Percentiles rank a stretch among this genome's conserved stretches.
Evolutionary conservation across 1,140 invertebrate species (phyloP).

Genomic region (Gonioctena quinquepunctata): DNA sequence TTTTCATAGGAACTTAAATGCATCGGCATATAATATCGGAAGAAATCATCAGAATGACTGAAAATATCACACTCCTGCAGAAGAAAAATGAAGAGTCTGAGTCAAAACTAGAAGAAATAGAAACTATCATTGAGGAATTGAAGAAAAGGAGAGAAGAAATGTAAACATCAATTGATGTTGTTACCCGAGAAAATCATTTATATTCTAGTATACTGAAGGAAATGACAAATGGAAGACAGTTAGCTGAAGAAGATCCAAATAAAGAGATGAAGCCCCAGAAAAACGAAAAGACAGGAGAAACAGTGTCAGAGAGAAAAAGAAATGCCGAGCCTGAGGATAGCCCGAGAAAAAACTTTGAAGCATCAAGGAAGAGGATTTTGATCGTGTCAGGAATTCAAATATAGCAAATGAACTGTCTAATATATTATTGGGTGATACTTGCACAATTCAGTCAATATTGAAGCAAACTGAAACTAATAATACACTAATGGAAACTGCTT

Average conservation of each 20-base stretch:
- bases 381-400: neutral
- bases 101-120: neutral
- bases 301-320: neutral
- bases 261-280: neutral
- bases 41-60: neutral
- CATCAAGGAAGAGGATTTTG: neutral
- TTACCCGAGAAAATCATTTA: neutral
- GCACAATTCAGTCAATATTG: neutral
- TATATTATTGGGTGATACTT: neutral
- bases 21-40: neutral
- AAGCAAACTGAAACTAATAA: neutral
- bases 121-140: neutral
- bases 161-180: slow-evolving; percentile 1
- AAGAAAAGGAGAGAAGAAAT: neutral
- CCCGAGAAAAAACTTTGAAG: neutral
- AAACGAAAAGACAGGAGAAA: neutral
- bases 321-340: neutral
- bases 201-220: neutral
- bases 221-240: neutral
- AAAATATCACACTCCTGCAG: neutral
- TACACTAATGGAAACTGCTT: neutral
- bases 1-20: neutral
- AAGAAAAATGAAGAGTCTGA: neutral
- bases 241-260: neutral
- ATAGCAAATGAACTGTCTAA: neutral